Evolutionary conservation across 2,888 invertebrate genomes (phyloP).

Genomic region (Drosophila sordidapex): DNA sequence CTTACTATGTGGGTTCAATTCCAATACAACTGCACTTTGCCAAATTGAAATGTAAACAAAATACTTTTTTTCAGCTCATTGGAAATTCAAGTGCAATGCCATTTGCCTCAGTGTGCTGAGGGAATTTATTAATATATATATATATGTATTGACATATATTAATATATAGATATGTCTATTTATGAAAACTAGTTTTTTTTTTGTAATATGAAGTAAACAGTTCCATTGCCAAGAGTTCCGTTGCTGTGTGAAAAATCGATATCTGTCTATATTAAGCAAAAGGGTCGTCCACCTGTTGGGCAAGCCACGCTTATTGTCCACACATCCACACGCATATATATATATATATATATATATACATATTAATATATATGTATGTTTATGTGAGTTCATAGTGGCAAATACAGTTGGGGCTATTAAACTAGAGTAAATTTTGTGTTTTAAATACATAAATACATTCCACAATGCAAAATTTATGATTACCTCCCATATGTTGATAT

Average conservation of each 20-base stretch:
- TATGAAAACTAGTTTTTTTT: background rate
- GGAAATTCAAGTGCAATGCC: conserved; percentile 59
- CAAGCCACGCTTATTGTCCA: conserved; percentile 38
- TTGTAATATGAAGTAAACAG: conserved; percentile 7
- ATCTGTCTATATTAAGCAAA: conserved; percentile 44
- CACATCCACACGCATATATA: background rate
- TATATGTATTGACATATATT: background rate
- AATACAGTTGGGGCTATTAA: conserved; percentile 10
- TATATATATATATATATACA: background rate
- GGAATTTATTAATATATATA: background rate
- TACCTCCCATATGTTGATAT: background rate
- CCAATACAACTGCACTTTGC: conserved; percentile 44
- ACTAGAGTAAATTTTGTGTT: background rate
- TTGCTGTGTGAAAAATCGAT: conserved; percentile 49
- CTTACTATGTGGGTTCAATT: conserved; percentile 23
- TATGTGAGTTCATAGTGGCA: background rate
- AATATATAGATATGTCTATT: background rate
- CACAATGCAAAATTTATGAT: background rate
- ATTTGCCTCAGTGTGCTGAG: conserved; percentile 46
- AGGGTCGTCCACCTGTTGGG: conserved; percentile 70
- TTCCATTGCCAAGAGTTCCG: background rate
- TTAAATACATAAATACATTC: background rate
- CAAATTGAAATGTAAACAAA: conserved; percentile 61
- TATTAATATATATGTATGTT: background rate
- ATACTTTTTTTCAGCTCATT: conserved; percentile 36